phyloP scores from a whole-genome alignment of 1,140 invertebrate genomes.

The Drosophila ercepeae region DNA sequence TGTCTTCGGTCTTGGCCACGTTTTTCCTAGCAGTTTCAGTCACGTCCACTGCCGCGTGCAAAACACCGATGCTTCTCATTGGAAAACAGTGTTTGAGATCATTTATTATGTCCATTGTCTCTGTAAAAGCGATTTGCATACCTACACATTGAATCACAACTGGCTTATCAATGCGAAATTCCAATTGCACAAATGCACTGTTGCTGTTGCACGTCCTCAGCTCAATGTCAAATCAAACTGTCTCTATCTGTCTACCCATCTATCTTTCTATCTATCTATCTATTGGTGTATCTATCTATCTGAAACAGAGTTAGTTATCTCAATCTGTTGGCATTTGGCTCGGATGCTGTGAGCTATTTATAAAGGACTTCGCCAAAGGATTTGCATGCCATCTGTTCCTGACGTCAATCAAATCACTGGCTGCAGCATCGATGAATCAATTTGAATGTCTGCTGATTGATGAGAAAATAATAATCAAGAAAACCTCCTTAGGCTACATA shows the following conservation, averaged over 20 bases:
- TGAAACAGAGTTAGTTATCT: conserved; percentile 15
- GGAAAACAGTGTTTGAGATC: conserved; percentile 42
- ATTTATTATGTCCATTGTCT: conserved; percentile 63
- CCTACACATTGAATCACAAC: conserved; percentile 21
- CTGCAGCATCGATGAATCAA: conserved; percentile 46
- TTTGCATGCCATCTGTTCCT: conserved; percentile 42
- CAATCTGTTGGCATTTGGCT: conserved; percentile 25
- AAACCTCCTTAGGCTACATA: too few species aligned
- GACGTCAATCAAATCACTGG: conserved; percentile 60
- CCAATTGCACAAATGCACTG: conserved; percentile 50
- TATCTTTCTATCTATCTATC: conserved; percentile 18
- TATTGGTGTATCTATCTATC: not conserved
- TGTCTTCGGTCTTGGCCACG: conserved; percentile 31
- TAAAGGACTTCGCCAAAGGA: conserved; percentile 37
- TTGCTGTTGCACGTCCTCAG: conserved; percentile 54
- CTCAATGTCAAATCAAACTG: conserved; percentile 68
- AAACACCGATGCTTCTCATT: conserved; percentile 16
- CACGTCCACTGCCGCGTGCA: conserved; percentile 25
- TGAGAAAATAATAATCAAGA: conserved; percentile 42
- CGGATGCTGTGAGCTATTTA: conserved; percentile 26
- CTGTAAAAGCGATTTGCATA: conserved; percentile 56
- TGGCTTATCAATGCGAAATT: conserved; percentile 63
- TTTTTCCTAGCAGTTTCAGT: conserved; percentile 23
- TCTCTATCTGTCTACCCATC: conserved; percentile 61
- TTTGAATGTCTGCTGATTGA: conserved; percentile 61